phyloP scores from a whole-genome alignment of 1,140 invertebrate species.

The Subanguina moxae region DNA sequence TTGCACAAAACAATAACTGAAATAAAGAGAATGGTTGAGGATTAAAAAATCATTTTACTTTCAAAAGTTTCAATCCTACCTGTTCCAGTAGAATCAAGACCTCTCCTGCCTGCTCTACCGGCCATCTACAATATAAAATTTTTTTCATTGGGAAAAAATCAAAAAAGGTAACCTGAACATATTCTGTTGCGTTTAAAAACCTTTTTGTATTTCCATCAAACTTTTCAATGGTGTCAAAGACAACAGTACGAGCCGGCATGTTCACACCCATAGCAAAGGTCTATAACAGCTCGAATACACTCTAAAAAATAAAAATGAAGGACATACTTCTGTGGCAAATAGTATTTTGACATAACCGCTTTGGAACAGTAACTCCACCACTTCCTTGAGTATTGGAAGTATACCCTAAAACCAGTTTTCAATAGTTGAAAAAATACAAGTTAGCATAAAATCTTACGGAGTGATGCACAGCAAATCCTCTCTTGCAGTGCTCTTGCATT shows the following conservation, averaged over 20 bases:
- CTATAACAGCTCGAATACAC: slow-evolving; percentile 30
- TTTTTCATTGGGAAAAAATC: background rate
- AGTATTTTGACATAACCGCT: slow-evolving; percentile 80
- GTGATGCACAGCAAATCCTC: slow-evolving; percentile 91
- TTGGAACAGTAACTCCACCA: slow-evolving; percentile 94
- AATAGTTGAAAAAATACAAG: slow-evolving; percentile 84
- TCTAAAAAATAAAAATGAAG: slow-evolving; percentile 68
- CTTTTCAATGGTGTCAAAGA: slow-evolving; percentile 88
- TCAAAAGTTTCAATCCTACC: background rate
- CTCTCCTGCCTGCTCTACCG: slow-evolving; percentile 85
- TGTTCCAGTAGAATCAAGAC: slow-evolving; percentile 83
- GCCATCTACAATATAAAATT: slow-evolving; percentile 75
- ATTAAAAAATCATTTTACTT: too few relatives aligned
- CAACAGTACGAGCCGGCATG: slow-evolving; percentile 89
- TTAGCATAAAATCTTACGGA: slow-evolving; percentile 67
- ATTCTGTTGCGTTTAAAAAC: slow-evolving; percentile 73
- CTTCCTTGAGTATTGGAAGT: slow-evolving; percentile 66
- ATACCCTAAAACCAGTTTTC: slow-evolving; percentile 7
- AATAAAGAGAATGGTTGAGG: background rate
- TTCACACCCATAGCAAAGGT: slow-evolving; percentile 95
- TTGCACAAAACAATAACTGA: slow-evolving; percentile 81
- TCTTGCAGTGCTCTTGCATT: slow-evolving; percentile 74
- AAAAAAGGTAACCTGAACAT: slow-evolving; percentile 37
- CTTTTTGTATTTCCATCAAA: slow-evolving; percentile 79
- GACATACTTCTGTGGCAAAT: slow-evolving; percentile 79